phyloP scores from a whole-genome alignment of 2,113 vertebrate genomes.

The Lamprologus sp. region DNA sequence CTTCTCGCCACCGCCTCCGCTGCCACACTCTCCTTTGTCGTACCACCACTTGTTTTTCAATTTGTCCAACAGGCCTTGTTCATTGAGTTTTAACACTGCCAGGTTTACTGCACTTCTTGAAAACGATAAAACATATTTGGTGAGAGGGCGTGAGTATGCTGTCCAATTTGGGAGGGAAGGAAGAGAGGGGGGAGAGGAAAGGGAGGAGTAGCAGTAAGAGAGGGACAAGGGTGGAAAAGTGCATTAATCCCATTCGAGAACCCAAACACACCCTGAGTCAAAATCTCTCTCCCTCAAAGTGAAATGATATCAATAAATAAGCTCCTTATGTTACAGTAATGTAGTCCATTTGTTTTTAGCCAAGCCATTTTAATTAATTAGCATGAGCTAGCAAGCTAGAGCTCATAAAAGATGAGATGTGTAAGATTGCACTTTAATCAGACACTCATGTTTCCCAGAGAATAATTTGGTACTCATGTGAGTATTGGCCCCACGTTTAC shows the following conservation, averaged over 20 bases:
- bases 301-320: neutral
- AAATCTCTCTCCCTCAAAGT: neutral
- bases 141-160: conserved; percentile 81
- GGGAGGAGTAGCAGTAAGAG: conserved; percentile 41
- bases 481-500: neutral
- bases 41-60: conserved; percentile 99
- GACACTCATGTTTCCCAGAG: neutral
- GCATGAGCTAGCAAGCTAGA: neutral
- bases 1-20: conserved; percentile 99
- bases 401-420: neutral
- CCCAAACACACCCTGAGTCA: neutral
- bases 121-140: conserved; percentile 99
- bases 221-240: conserved; percentile 53
- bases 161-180: conserved; percentile 48
- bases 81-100: conserved; percentile 99
- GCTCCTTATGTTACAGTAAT: neutral
- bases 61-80: conserved; percentile 99
- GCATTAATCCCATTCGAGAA: conserved; percentile 29
- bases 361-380: neutral
- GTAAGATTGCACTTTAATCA: neutral
- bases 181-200: conserved; percentile 61
- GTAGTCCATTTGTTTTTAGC: neutral
- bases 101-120: conserved; percentile 99
- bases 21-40: conserved; percentile 99
- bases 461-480: neutral